Conservation (phyloP, 1,140 invertebrate species). For the Lepidurus packardi region DNA sequence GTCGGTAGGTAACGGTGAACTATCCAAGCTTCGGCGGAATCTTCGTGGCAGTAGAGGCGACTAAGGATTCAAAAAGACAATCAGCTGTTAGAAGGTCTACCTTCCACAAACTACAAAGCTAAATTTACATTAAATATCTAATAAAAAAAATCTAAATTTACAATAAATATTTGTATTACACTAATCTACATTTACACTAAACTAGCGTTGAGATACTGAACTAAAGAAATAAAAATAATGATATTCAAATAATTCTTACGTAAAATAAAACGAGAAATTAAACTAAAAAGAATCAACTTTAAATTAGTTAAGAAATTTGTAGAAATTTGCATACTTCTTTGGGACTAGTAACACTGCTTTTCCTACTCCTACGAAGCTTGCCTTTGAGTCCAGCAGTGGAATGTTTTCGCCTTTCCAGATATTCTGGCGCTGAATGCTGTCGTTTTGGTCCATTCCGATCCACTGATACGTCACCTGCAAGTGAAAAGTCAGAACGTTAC, state of each 20-base stretch:
- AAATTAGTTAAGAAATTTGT: not conserved
- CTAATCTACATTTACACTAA: not conserved
- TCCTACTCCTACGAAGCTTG: slow-evolving; percentile 52
- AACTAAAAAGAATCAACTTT: not conserved
- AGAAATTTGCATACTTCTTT: slow-evolving; percentile 44
- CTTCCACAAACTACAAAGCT: too few relatives aligned
- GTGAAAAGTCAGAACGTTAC: not conserved
- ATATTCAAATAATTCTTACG: too few relatives aligned
- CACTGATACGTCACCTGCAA: not conserved
- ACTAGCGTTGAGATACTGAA: too few relatives aligned
- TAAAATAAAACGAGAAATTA: too few relatives aligned
- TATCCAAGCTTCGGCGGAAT: slow-evolving; percentile 33
- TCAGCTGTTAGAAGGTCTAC: not conserved
- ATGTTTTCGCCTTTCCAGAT: slow-evolving; percentile 64
- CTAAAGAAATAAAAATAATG: too few relatives aligned
- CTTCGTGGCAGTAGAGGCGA: slow-evolving; percentile 34
- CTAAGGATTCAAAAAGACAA: not conserved
- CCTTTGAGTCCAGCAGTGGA: slow-evolving; percentile 31
- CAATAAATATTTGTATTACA: not conserved
- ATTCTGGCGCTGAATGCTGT: slow-evolving; percentile 79
- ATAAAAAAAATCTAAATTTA: slow-evolving; percentile 23
- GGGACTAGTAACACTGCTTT: slow-evolving; percentile 45
- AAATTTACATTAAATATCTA: not conserved
- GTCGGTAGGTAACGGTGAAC: slow-evolving; percentile 42
- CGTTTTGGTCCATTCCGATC: slow-evolving; percentile 50